A percentile compares a stretch with the other conserved stretches of the same genome.
Evolutionary conservation across 2,797 vertebrate genomes (phyloP).

Genomic region (Arctocebus calabarensis): DNA sequence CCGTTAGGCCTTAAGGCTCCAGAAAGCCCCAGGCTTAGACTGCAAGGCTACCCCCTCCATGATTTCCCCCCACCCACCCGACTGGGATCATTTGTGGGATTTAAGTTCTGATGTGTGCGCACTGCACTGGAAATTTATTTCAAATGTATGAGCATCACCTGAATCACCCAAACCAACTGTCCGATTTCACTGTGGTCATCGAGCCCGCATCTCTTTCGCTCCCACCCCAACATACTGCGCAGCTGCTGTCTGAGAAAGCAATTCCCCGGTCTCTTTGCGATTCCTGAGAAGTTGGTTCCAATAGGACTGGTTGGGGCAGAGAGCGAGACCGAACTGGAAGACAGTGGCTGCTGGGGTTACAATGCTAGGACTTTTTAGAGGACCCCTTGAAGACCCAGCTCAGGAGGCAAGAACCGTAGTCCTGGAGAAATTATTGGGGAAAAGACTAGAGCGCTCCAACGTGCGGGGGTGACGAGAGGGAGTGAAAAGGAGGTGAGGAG

Average conservation of each 20-base stretch:
- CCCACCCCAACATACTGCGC: neutral
- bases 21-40: neutral
- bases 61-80: neutral
- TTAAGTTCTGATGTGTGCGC: neutral
- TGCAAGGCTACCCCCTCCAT: neutral
- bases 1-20: neutral
- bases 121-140: neutral
- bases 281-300: slow-evolving; percentile 63
- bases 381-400: neutral
- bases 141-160: neutral
- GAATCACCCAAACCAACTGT: neutral
- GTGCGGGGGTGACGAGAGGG: fast-evolving
- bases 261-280: fast-evolving
- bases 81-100: neutral
- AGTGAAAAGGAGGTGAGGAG: slow-evolving; percentile 20
- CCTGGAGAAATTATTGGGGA: neutral
- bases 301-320: neutral
- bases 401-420: too few species aligned
- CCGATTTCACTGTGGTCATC: fast-evolving
- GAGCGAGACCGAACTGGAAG: fast-evolving
- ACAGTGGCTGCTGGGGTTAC: neutral
- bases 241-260: slow-evolving; percentile 29
- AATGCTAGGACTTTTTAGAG: neutral
- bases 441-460: neutral
- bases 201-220: fast-evolving